Conservation (phyloP, 1,140 invertebrate genomes). For the Aphidius ervi region DNA sequence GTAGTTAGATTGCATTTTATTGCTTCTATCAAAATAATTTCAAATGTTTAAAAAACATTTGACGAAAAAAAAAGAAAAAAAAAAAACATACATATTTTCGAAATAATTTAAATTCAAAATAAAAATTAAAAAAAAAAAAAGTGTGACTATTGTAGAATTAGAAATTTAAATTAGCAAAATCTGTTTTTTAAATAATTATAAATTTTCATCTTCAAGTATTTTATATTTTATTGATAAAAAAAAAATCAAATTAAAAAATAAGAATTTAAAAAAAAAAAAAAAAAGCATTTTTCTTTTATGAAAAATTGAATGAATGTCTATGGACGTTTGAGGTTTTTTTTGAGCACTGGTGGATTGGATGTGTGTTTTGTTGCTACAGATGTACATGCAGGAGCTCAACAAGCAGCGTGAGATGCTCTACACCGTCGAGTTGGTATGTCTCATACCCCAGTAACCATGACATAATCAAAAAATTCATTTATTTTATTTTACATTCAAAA, state of each 20-base stretch:
- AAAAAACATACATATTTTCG: too few relatives aligned
- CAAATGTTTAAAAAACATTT: too few relatives aligned
- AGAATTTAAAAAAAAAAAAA: constrained; percentile 7
- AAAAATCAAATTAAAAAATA: too few relatives aligned
- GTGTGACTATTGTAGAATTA: too few relatives aligned
- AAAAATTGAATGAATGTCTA: constrained; percentile 10
- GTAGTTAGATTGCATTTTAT: constrained; percentile 23
- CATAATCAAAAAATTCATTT: constrained; percentile 7
- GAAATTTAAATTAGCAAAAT: too few relatives aligned
- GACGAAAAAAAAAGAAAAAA: too few relatives aligned
- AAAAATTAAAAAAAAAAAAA: too few relatives aligned
- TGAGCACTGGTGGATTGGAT: constrained; percentile 54
- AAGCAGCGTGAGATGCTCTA: constrained; percentile 80
- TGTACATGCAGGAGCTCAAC: constrained; percentile 83
- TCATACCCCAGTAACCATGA: constrained; percentile 40
- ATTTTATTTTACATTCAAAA: not conserved
- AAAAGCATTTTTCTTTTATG: constrained; percentile 14
- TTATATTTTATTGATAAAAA: too few relatives aligned
- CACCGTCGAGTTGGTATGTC: constrained; percentile 79
- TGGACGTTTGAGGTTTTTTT: constrained; percentile 35
- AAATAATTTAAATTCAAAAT: too few relatives aligned
- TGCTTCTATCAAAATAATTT: constrained; percentile 3
- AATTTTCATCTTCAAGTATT: too few relatives aligned
- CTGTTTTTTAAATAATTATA: too few relatives aligned
- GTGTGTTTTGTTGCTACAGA: constrained; percentile 61